A percentile compares a stretch with the other conserved stretches of the same genome.
Conservation (phyloP, 2,888 invertebrate genomes). For the Vesta saturnalis region DNA sequence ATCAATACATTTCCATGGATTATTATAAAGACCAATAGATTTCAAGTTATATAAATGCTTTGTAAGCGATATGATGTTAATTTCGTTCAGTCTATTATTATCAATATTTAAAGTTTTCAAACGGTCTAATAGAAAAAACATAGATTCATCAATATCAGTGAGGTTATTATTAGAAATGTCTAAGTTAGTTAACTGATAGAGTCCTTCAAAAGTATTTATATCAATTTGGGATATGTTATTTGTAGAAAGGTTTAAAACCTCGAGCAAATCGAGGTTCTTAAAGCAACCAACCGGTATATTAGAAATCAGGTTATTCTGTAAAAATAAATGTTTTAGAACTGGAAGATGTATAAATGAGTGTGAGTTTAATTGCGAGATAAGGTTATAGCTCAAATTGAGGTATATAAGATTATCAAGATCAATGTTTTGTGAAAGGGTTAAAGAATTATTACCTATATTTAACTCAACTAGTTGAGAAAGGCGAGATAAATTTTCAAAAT, state of each 20-base stretch:
- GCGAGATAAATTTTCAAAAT: too few relatives aligned
- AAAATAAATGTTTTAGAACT: too few relatives aligned
- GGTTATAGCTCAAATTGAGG: too few relatives aligned
- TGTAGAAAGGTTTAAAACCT: not conserved
- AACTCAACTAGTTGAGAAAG: not conserved
- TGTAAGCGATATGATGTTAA: not conserved
- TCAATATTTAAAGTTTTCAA: not conserved
- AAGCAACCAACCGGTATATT: not conserved
- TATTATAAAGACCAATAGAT: not conserved
- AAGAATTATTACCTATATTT: too few relatives aligned
- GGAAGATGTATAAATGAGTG: too few relatives aligned
- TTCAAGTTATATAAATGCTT: not conserved
- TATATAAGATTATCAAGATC: too few relatives aligned
- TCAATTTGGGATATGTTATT: not conserved
- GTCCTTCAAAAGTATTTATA: not conserved
- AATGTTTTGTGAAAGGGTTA: too few relatives aligned
- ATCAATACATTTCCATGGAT: not conserved
- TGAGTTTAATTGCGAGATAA: too few relatives aligned
- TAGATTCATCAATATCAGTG: not conserved
- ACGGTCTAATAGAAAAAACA: not conserved
- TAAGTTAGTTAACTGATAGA: not conserved
- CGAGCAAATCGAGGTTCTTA: not conserved
- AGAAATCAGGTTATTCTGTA: not conserved
- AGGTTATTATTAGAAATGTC: not conserved
- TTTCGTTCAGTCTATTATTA: not conserved